phyloP scores from a whole-genome alignment of 2,888 invertebrate genomes.

The Polydrusus pterygomalis region DNA sequence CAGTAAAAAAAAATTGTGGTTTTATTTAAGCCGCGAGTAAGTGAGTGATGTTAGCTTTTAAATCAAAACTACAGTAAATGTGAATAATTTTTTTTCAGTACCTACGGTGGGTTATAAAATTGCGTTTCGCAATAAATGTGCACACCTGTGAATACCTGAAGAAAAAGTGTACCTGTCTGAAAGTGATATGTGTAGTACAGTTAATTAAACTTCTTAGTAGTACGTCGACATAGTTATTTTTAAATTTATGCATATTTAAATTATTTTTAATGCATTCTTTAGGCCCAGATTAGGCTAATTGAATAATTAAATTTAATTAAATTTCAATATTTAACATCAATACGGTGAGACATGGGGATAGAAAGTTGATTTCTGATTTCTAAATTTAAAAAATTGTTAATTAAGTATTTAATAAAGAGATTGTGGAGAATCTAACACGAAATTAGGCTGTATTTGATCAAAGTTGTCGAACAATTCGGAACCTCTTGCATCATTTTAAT shows the following conservation, averaged over 20 bases:
- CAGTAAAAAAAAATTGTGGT: too few species aligned
- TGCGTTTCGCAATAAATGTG: conserved; percentile 4
- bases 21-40: too few species aligned
- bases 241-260: conserved; percentile 20
- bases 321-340: too few species aligned
- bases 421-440: too few species aligned
- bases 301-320: background rate
- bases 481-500: too few species aligned
- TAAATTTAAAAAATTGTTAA: background rate
- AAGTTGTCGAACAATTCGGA: background rate
- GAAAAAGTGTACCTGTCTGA: conserved; percentile 11
- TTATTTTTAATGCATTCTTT: background rate
- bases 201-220: conserved; percentile 34
- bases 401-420: background rate
- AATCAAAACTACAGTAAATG: too few species aligned
- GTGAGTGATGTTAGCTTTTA: too few species aligned
- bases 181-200: conserved; percentile 21
- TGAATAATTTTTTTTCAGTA: too few species aligned
- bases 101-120: too few species aligned
- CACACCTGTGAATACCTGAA: conserved; percentile 13
- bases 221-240: conserved; percentile 30
- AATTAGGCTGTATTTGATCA: too few species aligned
- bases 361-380: background rate
- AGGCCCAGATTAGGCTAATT: background rate
- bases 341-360: background rate